Evolutionary conservation across 2,888 invertebrate species (phyloP).

Genomic region (Scaptomyza flava): DNA sequence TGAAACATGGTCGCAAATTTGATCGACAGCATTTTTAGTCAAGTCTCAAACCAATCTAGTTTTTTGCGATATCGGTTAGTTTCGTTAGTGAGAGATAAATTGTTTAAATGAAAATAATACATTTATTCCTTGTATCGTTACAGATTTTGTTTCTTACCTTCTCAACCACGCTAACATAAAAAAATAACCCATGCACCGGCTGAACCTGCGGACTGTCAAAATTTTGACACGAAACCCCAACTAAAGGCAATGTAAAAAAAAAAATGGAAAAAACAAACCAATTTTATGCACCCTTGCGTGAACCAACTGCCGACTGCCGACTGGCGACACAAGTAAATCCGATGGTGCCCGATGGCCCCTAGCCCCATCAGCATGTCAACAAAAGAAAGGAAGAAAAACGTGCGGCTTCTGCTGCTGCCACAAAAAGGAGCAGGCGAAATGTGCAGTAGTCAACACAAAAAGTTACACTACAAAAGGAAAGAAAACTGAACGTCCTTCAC

Average conservation of each 20-base stretch:
- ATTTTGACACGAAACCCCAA: constrained; percentile 23
- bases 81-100: neutral
- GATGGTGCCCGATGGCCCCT: constrained; percentile 10
- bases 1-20: constrained; percentile 8
- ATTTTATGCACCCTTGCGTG: constrained; percentile 28
- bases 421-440: constrained; percentile 64
- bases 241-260: constrained; percentile 17
- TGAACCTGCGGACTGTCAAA: constrained; percentile 22
- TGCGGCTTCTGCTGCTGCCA: constrained; percentile 6
- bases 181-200: neutral
- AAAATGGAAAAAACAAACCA: neutral
- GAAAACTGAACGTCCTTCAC: constrained; percentile 72
- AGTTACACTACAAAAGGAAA: constrained; percentile 65
- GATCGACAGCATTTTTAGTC: constrained; percentile 17
- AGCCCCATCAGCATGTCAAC: constrained; percentile 4
- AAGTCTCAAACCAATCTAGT: constrained; percentile 21
- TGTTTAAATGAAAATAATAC: neutral
- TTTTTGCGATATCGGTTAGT: constrained; percentile 3
- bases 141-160: neutral
- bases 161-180: neutral
- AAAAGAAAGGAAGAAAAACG: constrained; percentile 48
- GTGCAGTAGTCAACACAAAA: constrained; percentile 60
- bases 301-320: constrained; percentile 4
- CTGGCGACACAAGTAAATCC: constrained; percentile 8
- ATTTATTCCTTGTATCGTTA: constrained; percentile 1